Evolutionary conservation across 1,140 invertebrate genomes (phyloP).

Genomic region (Macrobrachium rosenbergii): DNA sequence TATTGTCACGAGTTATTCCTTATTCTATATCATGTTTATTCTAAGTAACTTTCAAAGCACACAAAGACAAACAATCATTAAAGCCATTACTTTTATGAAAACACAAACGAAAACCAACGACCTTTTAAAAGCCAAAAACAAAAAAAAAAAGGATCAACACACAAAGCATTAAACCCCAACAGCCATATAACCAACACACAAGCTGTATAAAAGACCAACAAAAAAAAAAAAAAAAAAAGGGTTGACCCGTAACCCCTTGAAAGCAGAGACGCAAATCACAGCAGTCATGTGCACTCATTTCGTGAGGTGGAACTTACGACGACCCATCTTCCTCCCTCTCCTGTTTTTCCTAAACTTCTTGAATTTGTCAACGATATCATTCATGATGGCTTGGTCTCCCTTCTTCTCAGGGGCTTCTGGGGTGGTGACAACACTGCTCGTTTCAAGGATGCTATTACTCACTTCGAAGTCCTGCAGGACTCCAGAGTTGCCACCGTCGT

Average conservation of each 20-base stretch:
- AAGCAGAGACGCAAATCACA: not conserved
- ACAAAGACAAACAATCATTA: too few relatives aligned
- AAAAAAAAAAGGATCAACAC: too few relatives aligned
- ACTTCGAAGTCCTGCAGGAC: conserved; percentile 35
- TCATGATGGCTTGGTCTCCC: conserved; percentile 41
- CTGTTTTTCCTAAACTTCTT: conserved; percentile 61
- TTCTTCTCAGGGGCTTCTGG: not conserved
- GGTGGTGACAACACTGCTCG: conserved; percentile 9
- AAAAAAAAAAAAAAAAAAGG: too few relatives aligned
- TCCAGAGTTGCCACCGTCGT: not conserved
- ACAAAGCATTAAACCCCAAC: not conserved
- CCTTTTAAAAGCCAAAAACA: too few relatives aligned
- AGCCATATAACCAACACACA: not conserved
- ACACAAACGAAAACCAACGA: too few relatives aligned
- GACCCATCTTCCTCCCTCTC: conserved; percentile 58
- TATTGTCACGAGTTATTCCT: too few relatives aligned
- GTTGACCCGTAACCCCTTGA: too few relatives aligned
- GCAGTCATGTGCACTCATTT: not conserved
- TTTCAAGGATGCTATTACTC: conserved; percentile 31
- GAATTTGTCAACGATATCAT: conserved; percentile 55
- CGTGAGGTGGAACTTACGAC: conserved; percentile 43
- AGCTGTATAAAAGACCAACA: too few relatives aligned
- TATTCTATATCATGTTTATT: too few relatives aligned
- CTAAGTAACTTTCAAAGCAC: too few relatives aligned
- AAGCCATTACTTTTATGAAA: too few relatives aligned